These are phyloP conservation scores for Mystacides longicornis DNA, from an alignment of 2,888 invertebrate genomes.

Conservation along the genomic window DNA sequence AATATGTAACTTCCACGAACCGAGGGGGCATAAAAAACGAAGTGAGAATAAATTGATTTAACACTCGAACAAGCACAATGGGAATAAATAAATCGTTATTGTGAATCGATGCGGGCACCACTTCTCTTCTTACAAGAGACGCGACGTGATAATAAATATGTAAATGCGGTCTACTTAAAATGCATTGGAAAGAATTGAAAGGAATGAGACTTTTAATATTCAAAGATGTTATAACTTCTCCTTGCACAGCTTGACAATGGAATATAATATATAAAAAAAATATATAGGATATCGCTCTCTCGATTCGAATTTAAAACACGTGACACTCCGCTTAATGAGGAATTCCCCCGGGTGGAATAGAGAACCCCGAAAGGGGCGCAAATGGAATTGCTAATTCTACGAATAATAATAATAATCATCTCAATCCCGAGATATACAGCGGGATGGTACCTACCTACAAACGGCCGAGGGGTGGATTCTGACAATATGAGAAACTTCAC, in stretches of 20 bases:
- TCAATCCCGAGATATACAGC: neutral
- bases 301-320: constrained; percentile 6
- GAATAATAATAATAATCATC: constrained; percentile 24
- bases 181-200: neutral
- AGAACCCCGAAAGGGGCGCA: constrained; percentile 5
- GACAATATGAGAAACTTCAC: constrained; percentile 21
- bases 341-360: constrained; percentile 4
- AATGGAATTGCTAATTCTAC: constrained; percentile 26
- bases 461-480: constrained; percentile 26
- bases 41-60: too few species aligned
- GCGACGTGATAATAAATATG: too few species aligned
- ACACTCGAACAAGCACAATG: too few species aligned
- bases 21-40: too few species aligned
- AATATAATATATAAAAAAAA: too few species aligned
- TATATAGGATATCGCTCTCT: too few species aligned
- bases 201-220: neutral
- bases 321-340: constrained; percentile 8
- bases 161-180: neutral
- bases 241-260: too few species aligned
- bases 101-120: too few species aligned
- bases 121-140: too few species aligned
- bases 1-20: too few species aligned
- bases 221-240: too few species aligned
- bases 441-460: constrained; percentile 16
- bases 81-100: too few species aligned